These are phyloP conservation scores for Linepithema humile DNA, from an alignment of 1,140 invertebrate species.

Conservation along the genomic window DNA sequence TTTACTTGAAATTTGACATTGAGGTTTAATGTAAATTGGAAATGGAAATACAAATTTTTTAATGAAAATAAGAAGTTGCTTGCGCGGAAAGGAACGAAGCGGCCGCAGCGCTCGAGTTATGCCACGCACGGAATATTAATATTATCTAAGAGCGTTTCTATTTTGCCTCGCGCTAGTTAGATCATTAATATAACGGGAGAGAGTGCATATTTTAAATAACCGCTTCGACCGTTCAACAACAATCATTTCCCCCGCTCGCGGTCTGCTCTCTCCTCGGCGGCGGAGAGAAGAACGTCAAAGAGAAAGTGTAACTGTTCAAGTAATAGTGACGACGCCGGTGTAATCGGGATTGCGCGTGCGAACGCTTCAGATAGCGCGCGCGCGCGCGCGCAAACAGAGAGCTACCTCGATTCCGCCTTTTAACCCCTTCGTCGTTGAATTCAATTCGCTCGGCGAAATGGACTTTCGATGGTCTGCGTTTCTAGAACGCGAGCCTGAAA, in stretches of 20 bases:
- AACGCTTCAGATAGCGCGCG: slow-evolving; percentile 56
- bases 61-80: too few species aligned
- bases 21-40: too few species aligned
- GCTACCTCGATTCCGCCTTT: not conserved
- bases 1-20: too few species aligned
- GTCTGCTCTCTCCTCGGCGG: slow-evolving; percentile 73
- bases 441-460: not conserved
- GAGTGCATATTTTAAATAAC: slow-evolving; percentile 62
- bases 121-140: slow-evolving; percentile 12
- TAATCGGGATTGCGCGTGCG: slow-evolving; percentile 81
- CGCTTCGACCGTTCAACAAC: slow-evolving; percentile 59
- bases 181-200: slow-evolving; percentile 48
- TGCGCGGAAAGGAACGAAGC: too few species aligned
- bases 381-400: not conserved
- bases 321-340: slow-evolving; percentile 82
- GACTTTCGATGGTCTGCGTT: not conserved
- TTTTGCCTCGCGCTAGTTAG: not conserved
- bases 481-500: not conserved
- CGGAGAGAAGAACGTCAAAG: slow-evolving; percentile 73
- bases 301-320: slow-evolving; percentile 83
- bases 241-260: slow-evolving; percentile 54
- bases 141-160: slow-evolving; percentile 67
- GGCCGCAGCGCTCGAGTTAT: too few species aligned
- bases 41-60: not conserved
- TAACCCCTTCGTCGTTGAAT: not conserved